A percentile compares a stretch with the other conserved stretches of the same genome.
phyloP scores from a whole-genome alignment of 2,797 vertebrate genomes.

The Crocidura indochinensis region DNA sequence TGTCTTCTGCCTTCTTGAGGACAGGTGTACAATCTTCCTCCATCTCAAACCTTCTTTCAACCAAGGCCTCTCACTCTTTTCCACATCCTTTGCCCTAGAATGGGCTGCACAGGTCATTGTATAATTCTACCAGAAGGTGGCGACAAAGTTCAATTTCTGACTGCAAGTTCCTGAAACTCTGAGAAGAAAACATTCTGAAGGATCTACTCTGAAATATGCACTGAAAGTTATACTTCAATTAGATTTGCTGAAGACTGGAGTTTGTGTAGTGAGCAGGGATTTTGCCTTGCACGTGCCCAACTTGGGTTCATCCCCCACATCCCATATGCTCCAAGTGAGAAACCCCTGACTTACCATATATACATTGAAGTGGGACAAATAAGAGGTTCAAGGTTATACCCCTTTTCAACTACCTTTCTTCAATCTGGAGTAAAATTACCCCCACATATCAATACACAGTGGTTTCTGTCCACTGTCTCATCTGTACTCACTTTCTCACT shows the following conservation, averaged over 20 bases:
- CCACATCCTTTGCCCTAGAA: background rate
- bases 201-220: no score
- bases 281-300: no score
- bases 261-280: no score
- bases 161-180: background rate
- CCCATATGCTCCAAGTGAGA: no score
- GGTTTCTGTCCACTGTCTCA: background rate
- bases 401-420: background rate
- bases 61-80: no score
- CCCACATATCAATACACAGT: background rate
- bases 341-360: background rate
- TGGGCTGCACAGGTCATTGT: background rate
- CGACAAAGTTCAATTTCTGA: background rate
- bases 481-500: no score
- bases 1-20: background rate
- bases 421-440: background rate
- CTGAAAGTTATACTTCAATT: no score
- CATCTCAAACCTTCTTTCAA: background rate
- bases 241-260: no score
- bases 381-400: background rate
- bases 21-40: background rate
- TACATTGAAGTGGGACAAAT: background rate
- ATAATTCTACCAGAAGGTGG: conserved; percentile 24
- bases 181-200: background rate
- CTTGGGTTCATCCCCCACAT: no score